Evolutionary conservation across 2,888 invertebrate genomes (phyloP).

Genomic region (Galeruca laticollis): DNA sequence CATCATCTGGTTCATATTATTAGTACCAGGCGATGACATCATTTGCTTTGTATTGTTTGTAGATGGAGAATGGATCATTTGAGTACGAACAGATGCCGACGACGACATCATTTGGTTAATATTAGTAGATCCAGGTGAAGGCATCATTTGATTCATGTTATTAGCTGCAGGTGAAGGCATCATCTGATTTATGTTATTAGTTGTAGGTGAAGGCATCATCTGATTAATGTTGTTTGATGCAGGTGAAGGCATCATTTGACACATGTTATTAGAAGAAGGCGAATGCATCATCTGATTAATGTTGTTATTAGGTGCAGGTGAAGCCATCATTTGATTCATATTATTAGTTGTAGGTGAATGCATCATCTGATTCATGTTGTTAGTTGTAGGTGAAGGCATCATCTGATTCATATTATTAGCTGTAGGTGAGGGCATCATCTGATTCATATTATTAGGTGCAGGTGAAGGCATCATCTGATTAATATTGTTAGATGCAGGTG

Average conservation of each 20-base stretch:
- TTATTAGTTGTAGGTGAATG: slow-evolving; percentile 50
- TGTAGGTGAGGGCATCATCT: slow-evolving; percentile 58
- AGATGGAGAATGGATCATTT: slow-evolving; percentile 52
- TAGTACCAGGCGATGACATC: slow-evolving; percentile 54
- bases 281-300: slow-evolving; percentile 57
- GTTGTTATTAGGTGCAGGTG: slow-evolving; percentile 51
- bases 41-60: slow-evolving; percentile 53
- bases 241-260: slow-evolving; percentile 56
- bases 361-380: slow-evolving; percentile 51
- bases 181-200: slow-evolving; percentile 52
- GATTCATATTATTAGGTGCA: slow-evolving; percentile 47
- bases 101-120: slow-evolving; percentile 53
- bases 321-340: slow-evolving; percentile 53
- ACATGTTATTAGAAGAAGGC: slow-evolving; percentile 48
- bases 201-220: slow-evolving; percentile 53
- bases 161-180: slow-evolving; percentile 51
- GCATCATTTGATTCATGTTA: slow-evolving; percentile 55
- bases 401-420: slow-evolving; percentile 54
- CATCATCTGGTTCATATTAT: slow-evolving; percentile 55
- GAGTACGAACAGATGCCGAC: slow-evolving; percentile 44
- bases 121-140: slow-evolving; percentile 57
- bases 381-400: slow-evolving; percentile 50
- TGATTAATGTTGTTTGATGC: slow-evolving; percentile 48
- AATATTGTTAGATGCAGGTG: slow-evolving; percentile 47
- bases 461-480: slow-evolving; percentile 57